phyloP scores from a whole-genome alignment of 2,888 invertebrate species.

The Oscheius sp. region DNA sequence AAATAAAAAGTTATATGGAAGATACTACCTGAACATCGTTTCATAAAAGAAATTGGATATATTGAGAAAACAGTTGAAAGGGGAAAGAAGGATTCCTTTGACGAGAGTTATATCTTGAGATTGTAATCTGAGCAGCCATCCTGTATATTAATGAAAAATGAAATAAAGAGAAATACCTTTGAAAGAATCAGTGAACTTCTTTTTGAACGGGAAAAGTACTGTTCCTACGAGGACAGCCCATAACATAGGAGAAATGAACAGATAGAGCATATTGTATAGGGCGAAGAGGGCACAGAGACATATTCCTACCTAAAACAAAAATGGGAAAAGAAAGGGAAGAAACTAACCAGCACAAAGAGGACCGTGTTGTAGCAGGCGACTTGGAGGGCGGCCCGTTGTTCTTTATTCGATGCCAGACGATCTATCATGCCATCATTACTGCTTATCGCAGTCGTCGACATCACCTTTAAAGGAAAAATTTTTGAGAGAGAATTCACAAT shows the following conservation, averaged over 20 bases:
- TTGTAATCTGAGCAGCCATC: conserved; percentile 61
- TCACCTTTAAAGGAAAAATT: too few species aligned
- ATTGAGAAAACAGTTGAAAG: conserved; percentile 75
- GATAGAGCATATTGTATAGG: conserved; percentile 76
- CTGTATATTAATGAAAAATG: conserved; percentile 28
- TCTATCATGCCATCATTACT: conserved; percentile 31
- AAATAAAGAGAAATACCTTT: conserved; percentile 43
- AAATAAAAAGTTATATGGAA: not conserved
- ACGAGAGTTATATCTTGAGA: conserved; percentile 73
- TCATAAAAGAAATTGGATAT: conserved; percentile 52
- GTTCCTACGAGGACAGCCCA: conserved; percentile 98
- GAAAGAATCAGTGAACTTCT: conserved; percentile 78
- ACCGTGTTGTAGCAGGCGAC: conserved; percentile 67
- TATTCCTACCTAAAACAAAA: conserved; percentile 58
- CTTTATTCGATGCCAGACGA: conserved; percentile 37
- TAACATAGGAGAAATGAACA: conserved; percentile 82
- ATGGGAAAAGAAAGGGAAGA: not conserved
- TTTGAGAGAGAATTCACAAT: too few species aligned
- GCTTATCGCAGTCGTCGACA: conserved; percentile 18
- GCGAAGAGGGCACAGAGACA: conserved; percentile 78
- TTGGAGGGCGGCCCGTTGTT: conserved; percentile 62
- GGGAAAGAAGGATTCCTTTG: conserved; percentile 74
- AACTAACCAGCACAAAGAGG: conserved; percentile 58
- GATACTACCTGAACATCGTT: conserved; percentile 38
- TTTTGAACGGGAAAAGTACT: conserved; percentile 92